Evolutionary conservation across 1,140 invertebrate species (phyloP), one percentile per base, ranked within the genome.

Genomic region (Orussus abietinus): DNA sequence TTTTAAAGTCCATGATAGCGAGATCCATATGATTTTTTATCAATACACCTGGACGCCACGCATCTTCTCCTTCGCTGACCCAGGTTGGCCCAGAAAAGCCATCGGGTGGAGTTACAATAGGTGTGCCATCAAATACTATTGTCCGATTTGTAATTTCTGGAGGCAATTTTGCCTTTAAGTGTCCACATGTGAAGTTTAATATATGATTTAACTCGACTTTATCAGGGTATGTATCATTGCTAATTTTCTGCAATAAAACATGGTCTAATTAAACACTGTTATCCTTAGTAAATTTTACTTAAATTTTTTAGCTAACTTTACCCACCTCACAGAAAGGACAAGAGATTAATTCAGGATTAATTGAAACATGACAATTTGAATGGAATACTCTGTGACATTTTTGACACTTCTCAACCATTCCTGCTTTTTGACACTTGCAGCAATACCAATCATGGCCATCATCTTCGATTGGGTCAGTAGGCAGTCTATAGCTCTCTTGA

Each of bases 11-110:
- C 68, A 71, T 71, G 32, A 71, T 65, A 14, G 65, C 62, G 26
- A 71, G 48, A 43, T 71, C 68, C 64, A 71, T 69, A 14, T 71
- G 68, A 37, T 64, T 62, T 36, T 71, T 71, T 36, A 71, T 67
- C 3, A 71, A 44, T 38, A 68, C 53, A 9, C 55, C 59, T 5
- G 68, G 62, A 6, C 68, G 54, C 68, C 68, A 71, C 7, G 64
- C 53, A 37, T 71, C 68, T 22, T 71, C 68, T 1, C 68, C 66
- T 30, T 71, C 66, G 19, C 66, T 71, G 1, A 66, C 36, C 64
- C 65, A 71, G 2, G 66, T 71, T 19, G 59, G 59, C 1, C 66
- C 68, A 0, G 61, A 62, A 11, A 53, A 58, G 17, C 51, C 60
- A 29, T 57, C 65, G 5, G 33, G n/a, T 30, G 66, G 59, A 30